Evolutionary conservation across 2,888 invertebrate species (phyloP).

Genomic region (Himalopsyche japonica): DNA sequence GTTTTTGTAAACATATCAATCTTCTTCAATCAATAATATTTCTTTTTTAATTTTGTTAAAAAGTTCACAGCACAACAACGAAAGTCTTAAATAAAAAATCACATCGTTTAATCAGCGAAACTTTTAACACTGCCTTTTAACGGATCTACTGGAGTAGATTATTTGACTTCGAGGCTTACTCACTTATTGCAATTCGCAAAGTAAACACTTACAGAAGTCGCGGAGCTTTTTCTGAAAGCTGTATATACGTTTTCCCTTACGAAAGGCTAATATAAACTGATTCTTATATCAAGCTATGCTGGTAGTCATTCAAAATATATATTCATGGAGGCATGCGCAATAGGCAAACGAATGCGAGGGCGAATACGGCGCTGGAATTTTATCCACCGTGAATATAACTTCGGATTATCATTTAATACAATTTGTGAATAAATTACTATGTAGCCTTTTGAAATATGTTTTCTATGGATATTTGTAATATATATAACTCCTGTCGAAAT

Average conservation of each 20-base stretch:
- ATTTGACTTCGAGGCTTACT: not conserved
- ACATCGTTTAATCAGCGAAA: not conserved
- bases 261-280: conserved; percentile 1
- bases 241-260: not conserved
- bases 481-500: no score
- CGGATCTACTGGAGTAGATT: not conserved
- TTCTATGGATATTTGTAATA: no score
- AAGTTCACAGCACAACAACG: not conserved
- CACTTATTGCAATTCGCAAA: not conserved
- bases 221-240: not conserved
- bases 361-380: not conserved
- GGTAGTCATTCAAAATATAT: not conserved
- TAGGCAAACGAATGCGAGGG: not conserved
- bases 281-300: not conserved
- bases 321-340: not conserved
- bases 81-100: not conserved
- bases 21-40: not conserved
- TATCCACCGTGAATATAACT: not conserved
- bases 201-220: not conserved
- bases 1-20: not conserved
- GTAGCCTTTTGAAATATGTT: no score
- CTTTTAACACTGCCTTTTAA: not conserved
- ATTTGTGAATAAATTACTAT: not conserved
- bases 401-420: not conserved
- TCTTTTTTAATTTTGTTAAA: not conserved